Evolutionary conservation across 2,113 vertebrate species (phyloP), one percentile per base, ranked within the genome.

Genomic region (Megaleporinus macrocephalus): DNA sequence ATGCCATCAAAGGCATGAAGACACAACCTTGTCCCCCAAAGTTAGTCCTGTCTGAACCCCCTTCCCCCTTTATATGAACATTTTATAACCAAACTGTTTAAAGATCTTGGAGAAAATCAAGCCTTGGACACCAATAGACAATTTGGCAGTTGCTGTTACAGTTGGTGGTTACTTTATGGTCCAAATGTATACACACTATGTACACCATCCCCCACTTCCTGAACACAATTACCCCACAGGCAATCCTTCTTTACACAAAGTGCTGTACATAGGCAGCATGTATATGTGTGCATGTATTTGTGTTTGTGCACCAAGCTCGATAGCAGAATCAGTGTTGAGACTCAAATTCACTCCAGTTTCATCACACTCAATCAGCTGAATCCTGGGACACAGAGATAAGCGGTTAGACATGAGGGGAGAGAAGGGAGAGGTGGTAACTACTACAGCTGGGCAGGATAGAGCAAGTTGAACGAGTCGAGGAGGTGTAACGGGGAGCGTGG

Each of bases 131-230:
- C 33, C 33, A 36, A 24, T 7, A 78, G 27, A 68, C 10, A 69
- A 26, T 69, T 69, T 55, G 20, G 66, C 73, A 49, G 76, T 55
- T 62, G 68, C 75, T 68, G 53, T 69, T 29, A 51, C 20, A 63
- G 69, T n/a, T 24, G 26, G 5, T 53, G 12, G 68, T 78, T 76
- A 85, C 88, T 95, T 95, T 96, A 97, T 95, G 96, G 97, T 98
- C 96, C 97, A 94, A 89, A 97, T 96, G 96, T 97, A 94, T 97
- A 97, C 96, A 97, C 96, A 98, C 95, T 98, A 98, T 98, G 95
- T 97, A 98, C 97, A 98, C 95, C 93, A 95, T 96, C 95, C 91
- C 29, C 59, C 73, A n/a, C n/a, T 33, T 65, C 13, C 49, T 47
- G 47, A 51, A 30, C 18, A 33, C 44, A 49, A 95, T 95, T 94